Evolutionary conservation across 2,888 invertebrate genomes (phyloP), one percentile per base, ranked within the genome.

Genomic region (Hydriomena furcata): DNA sequence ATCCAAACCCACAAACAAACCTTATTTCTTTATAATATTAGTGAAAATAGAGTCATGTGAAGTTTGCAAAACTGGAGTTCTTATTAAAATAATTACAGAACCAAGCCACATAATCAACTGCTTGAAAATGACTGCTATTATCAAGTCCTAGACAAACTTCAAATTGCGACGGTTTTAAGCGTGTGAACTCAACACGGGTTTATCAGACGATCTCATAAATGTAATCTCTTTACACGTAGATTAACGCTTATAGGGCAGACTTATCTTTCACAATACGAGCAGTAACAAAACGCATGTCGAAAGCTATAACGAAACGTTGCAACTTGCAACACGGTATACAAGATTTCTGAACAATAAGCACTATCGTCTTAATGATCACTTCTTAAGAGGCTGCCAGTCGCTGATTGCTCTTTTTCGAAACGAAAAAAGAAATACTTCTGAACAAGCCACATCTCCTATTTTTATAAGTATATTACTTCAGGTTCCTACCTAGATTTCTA

Each of bases 261-360:
- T 21, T 27, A 13, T 48, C 8, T 58, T 47, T 50, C 52, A 30
- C 43, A 58, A 58, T 46, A 45, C 38, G 28, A 27, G 44, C 41
- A 41, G 38, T 10, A 55, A 41, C 48, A 52, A 36, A 46, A 50
- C 43, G 28, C 36, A 55, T 58, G 58, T 53, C 30, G 60, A 48
- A 58, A 60, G 42, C 46, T 43, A 45, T 38, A 50, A 32, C 38
- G 7, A 45, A 36, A 27, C 52, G 13, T 50, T 50, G 42, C 47
- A 45, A 13, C 45, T 53, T 52, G 40, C 37, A 21, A 48, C 46
- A 46, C 37, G 47, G 31, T 2, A 17, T 17, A 44, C 21, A 21
- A 24, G 41, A 45, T 49, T 47, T 43, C 6, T n/a, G 42, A 47
- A 40, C 44, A 40, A 4, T 21, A 11, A 41, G 36, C 30, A 20